These are phyloP conservation scores for Drosophila arawakana DNA, from an alignment of 1,140 invertebrate species.

Conservation along the genomic window DNA sequence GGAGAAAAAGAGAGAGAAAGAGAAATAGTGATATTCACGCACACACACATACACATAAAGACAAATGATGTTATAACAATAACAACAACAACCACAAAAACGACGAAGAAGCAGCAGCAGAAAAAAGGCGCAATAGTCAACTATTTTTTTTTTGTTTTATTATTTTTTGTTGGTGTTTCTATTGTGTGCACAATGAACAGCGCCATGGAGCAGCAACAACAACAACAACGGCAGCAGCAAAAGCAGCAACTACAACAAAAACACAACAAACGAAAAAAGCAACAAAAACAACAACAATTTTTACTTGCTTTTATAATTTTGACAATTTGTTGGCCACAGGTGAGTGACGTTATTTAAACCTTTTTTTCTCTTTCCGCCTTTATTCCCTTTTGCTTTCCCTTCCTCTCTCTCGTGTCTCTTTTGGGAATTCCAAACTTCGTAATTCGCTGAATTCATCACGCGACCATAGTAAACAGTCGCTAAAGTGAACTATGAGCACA, in stretches of 20 bases:
- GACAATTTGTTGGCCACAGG: slow-evolving; percentile 68
- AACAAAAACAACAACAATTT: slow-evolving; percentile 40
- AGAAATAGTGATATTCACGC: slow-evolving; percentile 30
- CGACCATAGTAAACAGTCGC: slow-evolving; percentile 1
- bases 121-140: slow-evolving; percentile 3
- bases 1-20: not conserved
- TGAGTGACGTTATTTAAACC: slow-evolving; percentile 44
- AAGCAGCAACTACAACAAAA: slow-evolving; percentile 31
- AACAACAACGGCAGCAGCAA: slow-evolving; percentile 27
- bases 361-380: not conserved
- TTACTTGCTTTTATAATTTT: slow-evolving; percentile 64
- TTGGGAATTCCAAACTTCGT: slow-evolving; percentile 15
- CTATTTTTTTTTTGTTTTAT: not conserved
- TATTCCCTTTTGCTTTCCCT: not conserved
- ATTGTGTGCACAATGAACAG: slow-evolving; percentile 32
- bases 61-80: slow-evolving; percentile 42
- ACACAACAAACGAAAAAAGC: slow-evolving; percentile 34
- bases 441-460: slow-evolving; percentile 6
- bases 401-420: not conserved
- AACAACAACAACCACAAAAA: slow-evolving; percentile 6
- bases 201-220: slow-evolving; percentile 49
- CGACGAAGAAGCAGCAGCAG: slow-evolving; percentile 2
- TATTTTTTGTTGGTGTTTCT: slow-evolving; percentile 9
- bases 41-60: slow-evolving; percentile 27
- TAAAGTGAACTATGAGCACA: not conserved